These are phyloP conservation scores for Phengaris arion DNA, from an alignment of 2,888 invertebrate species.

Conservation along the genomic window DNA sequence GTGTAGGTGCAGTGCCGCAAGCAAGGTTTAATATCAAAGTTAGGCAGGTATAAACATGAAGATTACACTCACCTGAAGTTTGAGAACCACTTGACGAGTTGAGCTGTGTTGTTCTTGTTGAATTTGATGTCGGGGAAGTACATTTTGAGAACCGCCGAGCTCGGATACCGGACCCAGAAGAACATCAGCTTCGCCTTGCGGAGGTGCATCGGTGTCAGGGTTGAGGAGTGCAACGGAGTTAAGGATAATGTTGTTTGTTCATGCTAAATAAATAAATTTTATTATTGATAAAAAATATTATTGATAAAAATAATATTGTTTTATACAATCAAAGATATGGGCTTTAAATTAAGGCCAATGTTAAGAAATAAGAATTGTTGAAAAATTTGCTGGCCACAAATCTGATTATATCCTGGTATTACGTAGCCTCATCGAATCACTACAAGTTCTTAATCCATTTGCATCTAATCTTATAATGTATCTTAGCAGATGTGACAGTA, in stretches of 20 bases:
- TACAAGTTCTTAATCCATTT: slow-evolving; percentile 73
- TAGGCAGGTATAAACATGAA: slow-evolving; percentile 28
- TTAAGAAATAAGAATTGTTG: slow-evolving; percentile 37
- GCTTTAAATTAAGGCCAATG: slow-evolving; percentile 15
- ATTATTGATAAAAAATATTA: background rate
- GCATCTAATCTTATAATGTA: slow-evolving; percentile 77
- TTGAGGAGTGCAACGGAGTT: slow-evolving; percentile 95
- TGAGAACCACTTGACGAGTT: slow-evolving; percentile 99
- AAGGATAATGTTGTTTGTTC: slow-evolving; percentile 76
- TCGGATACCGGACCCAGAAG: slow-evolving; percentile 99
- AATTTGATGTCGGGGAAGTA: slow-evolving; percentile 99
- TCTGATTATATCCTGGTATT: slow-evolving; percentile 61
- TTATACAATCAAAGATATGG: background rate
- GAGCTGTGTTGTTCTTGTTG: slow-evolving; percentile 99
- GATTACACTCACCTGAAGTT: slow-evolving; percentile 95
- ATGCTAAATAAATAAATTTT: slow-evolving; percentile 3
- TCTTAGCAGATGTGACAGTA: slow-evolving; percentile 57
- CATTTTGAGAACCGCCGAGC: slow-evolving; percentile 99
- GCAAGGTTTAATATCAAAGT: slow-evolving; percentile 29
- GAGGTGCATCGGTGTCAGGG: slow-evolving; percentile 99
- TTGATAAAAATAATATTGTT: too few species aligned
- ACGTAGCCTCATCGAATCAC: slow-evolving; percentile 69
- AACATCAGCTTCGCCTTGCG: slow-evolving; percentile 99
- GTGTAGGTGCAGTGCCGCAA: slow-evolving; percentile 20
- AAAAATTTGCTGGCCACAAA: slow-evolving; percentile 45